Conservation (phyloP, 2,888 invertebrate species). For the Athalia cordata region DNA sequence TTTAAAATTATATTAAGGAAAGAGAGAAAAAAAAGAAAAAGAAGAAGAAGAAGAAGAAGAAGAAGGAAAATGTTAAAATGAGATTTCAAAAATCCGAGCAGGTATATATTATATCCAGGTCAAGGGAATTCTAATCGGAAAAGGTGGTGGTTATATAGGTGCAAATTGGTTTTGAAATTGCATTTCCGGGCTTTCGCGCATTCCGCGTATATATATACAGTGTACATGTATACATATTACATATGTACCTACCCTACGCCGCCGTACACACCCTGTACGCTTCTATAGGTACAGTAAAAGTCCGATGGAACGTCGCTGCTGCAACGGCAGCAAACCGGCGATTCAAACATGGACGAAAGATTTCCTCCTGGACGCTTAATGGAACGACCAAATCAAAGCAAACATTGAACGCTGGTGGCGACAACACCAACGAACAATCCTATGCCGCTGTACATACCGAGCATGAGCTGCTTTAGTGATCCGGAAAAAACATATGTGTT, state of each 20-base stretch:
- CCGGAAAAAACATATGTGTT: no score
- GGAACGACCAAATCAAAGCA: constrained; percentile 31
- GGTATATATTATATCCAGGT: constrained; percentile 7
- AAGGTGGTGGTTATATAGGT: constrained; percentile 2
- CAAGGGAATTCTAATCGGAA: constrained; percentile 30
- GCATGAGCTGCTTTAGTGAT: background rate
- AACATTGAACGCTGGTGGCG: background rate
- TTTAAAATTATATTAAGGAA: background rate
- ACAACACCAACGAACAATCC: background rate
- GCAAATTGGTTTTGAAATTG: constrained; percentile 42
- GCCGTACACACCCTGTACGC: background rate
- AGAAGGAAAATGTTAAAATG: background rate
- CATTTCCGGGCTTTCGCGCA: constrained; percentile 27
- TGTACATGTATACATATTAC: background rate
- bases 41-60: background rate
- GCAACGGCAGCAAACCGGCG: background rate
- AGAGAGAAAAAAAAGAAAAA: background rate
- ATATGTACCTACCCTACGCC: background rate
- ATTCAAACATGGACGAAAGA: constrained; percentile 28
- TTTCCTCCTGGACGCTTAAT: constrained; percentile 5
- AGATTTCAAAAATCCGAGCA: constrained; percentile 19
- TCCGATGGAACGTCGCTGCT: no score
- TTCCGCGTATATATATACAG: no score
- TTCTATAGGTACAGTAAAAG: background rate
- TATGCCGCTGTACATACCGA: background rate